These are phyloP conservation scores for Ophion ellenae DNA, from an alignment of 2,888 invertebrate species.

Conservation along the genomic window DNA sequence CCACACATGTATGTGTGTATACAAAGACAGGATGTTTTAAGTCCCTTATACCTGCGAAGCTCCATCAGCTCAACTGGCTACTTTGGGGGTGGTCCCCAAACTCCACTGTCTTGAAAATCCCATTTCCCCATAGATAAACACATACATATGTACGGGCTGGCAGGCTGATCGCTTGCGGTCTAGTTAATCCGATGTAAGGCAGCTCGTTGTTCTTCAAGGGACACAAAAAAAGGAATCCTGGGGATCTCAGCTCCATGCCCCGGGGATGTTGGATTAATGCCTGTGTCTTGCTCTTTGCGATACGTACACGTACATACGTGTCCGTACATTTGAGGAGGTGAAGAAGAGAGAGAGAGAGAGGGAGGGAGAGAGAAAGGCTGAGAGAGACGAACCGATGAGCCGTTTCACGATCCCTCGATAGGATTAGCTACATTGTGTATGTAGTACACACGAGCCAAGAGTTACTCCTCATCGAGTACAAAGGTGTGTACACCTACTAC, in stretches of 20 bases:
- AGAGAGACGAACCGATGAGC: constrained; percentile 10
- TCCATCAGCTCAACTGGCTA: background rate
- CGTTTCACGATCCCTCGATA: constrained; percentile 28
- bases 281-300: constrained; percentile 31
- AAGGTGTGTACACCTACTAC: constrained; percentile 34
- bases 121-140: constrained; percentile 7
- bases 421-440: constrained; percentile 44
- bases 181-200: constrained; percentile 67
- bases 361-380: constrained; percentile 29
- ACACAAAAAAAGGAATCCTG: constrained; percentile 54
- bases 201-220: constrained; percentile 64
- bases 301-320: constrained; percentile 1
- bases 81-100: background rate
- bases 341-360: constrained; percentile 4
- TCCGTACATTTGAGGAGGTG: constrained; percentile 31
- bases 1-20: constrained; percentile 12
- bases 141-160: constrained; percentile 20
- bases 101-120: background rate
- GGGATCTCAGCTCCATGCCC: constrained; percentile 52
- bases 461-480: constrained; percentile 56
- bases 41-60: background rate
- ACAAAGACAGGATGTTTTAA: background rate
- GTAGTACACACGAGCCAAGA: constrained; percentile 39
- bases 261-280: constrained; percentile 66
- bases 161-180: constrained; percentile 65